Percentiles rank a stretch among this genome's conserved stretches.
These are phyloP conservation scores for Ophonus ardosiacus DNA, from an alignment of 2,888 invertebrate species.

Conservation along the genomic window DNA sequence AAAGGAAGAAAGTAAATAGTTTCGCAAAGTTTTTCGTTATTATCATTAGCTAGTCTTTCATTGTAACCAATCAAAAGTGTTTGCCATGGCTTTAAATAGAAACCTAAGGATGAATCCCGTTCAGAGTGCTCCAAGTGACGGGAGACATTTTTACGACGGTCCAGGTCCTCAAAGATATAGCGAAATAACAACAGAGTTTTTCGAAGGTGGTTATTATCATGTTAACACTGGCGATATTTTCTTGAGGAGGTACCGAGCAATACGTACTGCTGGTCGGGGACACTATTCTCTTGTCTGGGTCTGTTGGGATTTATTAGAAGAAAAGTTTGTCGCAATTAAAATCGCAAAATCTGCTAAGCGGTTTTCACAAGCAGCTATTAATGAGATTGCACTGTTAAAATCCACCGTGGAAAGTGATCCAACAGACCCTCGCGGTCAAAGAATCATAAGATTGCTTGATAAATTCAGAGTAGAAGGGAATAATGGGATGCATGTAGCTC, in stretches of 20 bases:
- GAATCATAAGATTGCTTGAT: conserved; percentile 97
- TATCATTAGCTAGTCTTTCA: conserved; percentile 78
- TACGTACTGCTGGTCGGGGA: conserved; percentile 98
- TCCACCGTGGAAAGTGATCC: conserved; percentile 97
- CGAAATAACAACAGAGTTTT: too few relatives aligned
- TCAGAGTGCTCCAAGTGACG: too few relatives aligned
- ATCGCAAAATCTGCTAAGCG: conserved; percentile 86
- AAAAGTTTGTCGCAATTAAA: conserved; percentile 91
- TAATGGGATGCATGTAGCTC: too few relatives aligned
- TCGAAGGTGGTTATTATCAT: conserved; percentile 95
- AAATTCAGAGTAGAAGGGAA: conserved; percentile 91
- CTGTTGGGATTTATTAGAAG: conserved; percentile 97
- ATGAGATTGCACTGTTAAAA: conserved; percentile 98
- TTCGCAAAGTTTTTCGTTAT: background rate
- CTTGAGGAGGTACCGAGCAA: conserved; percentile 96
- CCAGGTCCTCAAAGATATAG: too few relatives aligned
- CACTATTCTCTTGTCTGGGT: conserved; percentile 99
- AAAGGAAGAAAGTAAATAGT: too few relatives aligned
- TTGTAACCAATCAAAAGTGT: conserved; percentile 85
- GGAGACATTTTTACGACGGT: too few relatives aligned
- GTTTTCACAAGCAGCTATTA: conserved; percentile 99
- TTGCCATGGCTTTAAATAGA: conserved; percentile 83
- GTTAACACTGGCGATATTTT: conserved; percentile 79
- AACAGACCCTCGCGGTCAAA: conserved; percentile 93
- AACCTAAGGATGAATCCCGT: too few relatives aligned